Base-by-base conservation (phyloP, 2,797 vertebrate species). In the Mus minutoides region DNA sequence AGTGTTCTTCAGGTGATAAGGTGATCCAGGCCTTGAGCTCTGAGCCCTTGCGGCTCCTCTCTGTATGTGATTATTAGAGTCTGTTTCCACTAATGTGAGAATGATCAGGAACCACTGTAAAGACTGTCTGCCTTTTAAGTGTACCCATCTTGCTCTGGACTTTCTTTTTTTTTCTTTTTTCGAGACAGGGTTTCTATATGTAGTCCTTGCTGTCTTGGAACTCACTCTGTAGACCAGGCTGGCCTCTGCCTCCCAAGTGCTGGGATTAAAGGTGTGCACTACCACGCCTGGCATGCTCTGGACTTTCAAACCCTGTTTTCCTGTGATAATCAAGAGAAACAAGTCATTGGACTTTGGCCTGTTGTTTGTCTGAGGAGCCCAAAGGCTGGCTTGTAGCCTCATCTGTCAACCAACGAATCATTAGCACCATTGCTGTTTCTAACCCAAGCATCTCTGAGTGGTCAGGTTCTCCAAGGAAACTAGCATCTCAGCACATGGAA, bases 61-160 rank as follows among this genome's bases (percentile, higher is more conserved):
- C 49, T 94, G 21, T 14, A 1, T 56, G 26, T 31, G 52, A 3
- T 75, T 67, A 13, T 40, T 29, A 1, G 21, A 56, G 52, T 5
- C 1, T 49, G 49, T 92, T 60, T n/a, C 52, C 29, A 0, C 12
- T 34, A 69, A 7, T 29, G 0, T 58, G 37, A 31, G 0, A 5
- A 1, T 31, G 46, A 2, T 21, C 34, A 29, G 34, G 19, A 64
- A 34, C 54, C 40, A 43, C 64, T 92, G 73, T 26, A 22, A 73
- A 88, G 83, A n/a, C 10, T 73, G 37, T 31, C 13, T 14, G 5
- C 10, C 3, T 89, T 26, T 49, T 11, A 54, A 46, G n/a, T 21
- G 4, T 60, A 24, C 4, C 49, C 49, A 22, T n/a, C 2, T 22
- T 26, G 43, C 34, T 21, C 52, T 90, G 77, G 26, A 75, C 76